Evolutionary conservation across 1,140 invertebrate genomes (phyloP).

Genomic region (Brachionus sp.): DNA sequence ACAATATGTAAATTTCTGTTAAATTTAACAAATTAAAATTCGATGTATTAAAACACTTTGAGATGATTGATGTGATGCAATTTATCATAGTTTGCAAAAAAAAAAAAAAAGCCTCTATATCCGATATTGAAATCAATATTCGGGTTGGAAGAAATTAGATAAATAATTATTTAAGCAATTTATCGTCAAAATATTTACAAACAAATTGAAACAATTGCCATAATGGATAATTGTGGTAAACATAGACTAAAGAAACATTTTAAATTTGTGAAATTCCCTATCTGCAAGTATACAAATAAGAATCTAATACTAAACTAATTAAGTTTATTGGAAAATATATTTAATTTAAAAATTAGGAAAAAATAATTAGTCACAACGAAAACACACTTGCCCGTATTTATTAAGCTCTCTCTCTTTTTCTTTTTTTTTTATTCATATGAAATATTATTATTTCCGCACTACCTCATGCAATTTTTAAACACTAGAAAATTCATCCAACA

Average conservation of each 20-base stretch:
- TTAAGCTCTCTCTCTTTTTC: not conserved
- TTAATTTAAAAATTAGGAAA: not conserved
- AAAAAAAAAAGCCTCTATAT: not conserved
- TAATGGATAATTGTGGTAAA: not conserved
- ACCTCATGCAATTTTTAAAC: not conserved
- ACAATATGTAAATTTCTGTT: not conserved
- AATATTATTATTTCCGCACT: not conserved
- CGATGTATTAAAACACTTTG: not conserved
- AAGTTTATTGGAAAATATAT: not conserved
- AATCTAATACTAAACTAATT: not conserved
- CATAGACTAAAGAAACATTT: not conserved
- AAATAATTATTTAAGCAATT: slow-evolving; percentile 12
- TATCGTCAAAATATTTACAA: not conserved
- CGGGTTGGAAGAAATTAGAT: not conserved
- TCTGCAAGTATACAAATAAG: not conserved
- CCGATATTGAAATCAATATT: not conserved
- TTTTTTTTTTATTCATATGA: not conserved
- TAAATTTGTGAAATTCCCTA: not conserved
- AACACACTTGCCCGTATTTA: not conserved
- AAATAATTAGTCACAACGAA: not conserved
- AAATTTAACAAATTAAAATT: not conserved
- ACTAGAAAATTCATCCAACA: not conserved
- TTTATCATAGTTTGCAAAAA: not conserved
- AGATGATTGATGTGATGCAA: not conserved
- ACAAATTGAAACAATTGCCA: not conserved